Base-by-base conservation (phyloP, 2,888 invertebrate genomes). In the Cerceris rybyensis region DNA sequence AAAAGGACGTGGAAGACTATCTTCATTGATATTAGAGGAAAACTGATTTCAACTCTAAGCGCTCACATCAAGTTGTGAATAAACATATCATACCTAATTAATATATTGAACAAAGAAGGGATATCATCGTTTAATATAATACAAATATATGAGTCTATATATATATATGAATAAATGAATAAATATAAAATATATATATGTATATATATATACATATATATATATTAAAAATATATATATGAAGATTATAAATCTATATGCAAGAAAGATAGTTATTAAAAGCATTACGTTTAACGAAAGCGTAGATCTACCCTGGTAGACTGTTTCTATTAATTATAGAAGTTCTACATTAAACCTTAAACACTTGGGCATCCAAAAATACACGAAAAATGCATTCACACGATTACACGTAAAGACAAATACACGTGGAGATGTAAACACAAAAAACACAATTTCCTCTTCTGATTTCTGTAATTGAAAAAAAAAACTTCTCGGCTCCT, bases 11-110 rank as follows among this genome's bases (percentile, higher is more conserved):
- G 43, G 52, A 39, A 57, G 84, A 80, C 82, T 83, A 86, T 86
- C 85, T 84, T 87, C 86, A 83, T 28, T 81, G 83, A 86, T 88
- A 86, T 84, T 83, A 82, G 81, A 83, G 71, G 66, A 73, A 78
- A 81, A 74, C 57, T 61, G 73, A 85, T 88, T 90, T 86, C 76
- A 89, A 90, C 83, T 90, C 86, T 89, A 91, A 91, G 89, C 91
- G 92, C 92, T 92, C 92, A 92, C 92, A 92, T 92, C 91, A 91
- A 91, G 92, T 92, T 92, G 92, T 92, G 92, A 92, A 92, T 91
- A 92, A 92, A 92, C 92, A 92, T 92, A 92, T 92, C 92, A 92
- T 92, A 92, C 88, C 83, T 88, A 90, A 90, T 87, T 90, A 91
- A 91, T 91, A 91, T 90, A 92, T 91, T 90, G 85, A 90, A 88